Evolutionary conservation across 35 echinoderm and acorn worm genomes (phyloP), one percentile per base, ranked within the genome.

Genomic region (Diadema setosum): DNA sequence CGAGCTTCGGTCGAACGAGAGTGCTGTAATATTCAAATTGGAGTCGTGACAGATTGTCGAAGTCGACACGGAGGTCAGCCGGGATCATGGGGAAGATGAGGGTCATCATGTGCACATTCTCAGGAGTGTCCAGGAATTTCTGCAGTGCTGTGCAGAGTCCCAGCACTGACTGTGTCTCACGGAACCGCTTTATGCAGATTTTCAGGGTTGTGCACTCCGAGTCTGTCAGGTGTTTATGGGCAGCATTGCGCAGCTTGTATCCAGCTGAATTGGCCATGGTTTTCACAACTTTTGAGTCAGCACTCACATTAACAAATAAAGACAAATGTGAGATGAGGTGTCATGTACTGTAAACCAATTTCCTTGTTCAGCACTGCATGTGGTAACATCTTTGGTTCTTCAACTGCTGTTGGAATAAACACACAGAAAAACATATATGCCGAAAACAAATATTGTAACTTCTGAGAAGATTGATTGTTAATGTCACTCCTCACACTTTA

Each of bases 141-240:
- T 92, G 82, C 43, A 99, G 82, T 2, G 89, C 89, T 15, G 80
- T 89, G 75, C 96, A 99, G 15, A 99, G 78, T 39, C 44, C 39
- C 3, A 99, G 46, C 7, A 99, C 89, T 5, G 92, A 99, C 9
- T 92, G 93, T 35, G 90, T 91, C 48, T 99, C 89, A 23, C 86
- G 67, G 83, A 94, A 99, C 7, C 70, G 45, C 39, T 75, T 39
- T 15, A 99, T 92, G 16, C 81, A 50, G 17, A 48, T 83, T 39
- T 99, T 99, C 29, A 99, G 83, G 12, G 59, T 63, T n/a, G 89
- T 82, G 85, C 96, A 99, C 63, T 99, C 96, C 42, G 60, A 45
- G 23, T 92, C 86, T 0, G 88, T 87, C 45, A 99, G 43, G 33
- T 81, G 45, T 56, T 89, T 92, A 52, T 99, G 92, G 17, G 96